These are phyloP conservation scores for Tortricodes alternella DNA, from an alignment of 2,888 invertebrate genomes.

Conservation along the genomic window DNA sequence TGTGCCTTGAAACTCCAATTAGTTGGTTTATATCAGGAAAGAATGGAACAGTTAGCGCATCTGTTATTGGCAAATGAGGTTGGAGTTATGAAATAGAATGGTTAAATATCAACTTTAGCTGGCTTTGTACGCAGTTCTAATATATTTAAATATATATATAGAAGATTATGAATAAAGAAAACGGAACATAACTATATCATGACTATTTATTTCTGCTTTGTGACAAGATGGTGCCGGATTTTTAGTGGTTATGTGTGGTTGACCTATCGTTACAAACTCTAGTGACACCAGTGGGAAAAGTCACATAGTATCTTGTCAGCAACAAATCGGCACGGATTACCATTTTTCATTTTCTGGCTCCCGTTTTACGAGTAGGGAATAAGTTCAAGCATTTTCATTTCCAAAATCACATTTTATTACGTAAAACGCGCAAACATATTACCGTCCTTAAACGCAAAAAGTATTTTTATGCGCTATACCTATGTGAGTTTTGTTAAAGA, in stretches of 20 bases:
- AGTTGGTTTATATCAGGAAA: not conserved
- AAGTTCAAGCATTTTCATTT: not conserved
- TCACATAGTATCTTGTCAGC: no score
- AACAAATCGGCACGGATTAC: not conserved
- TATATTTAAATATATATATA: no score
- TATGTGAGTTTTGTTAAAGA: slow-evolving; percentile 77
- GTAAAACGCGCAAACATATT: not conserved
- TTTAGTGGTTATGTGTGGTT: not conserved
- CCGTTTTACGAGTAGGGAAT: no score
- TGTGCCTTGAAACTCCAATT: slow-evolving; percentile 25
- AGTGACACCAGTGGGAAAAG: no score
- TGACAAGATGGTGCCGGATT: not conserved
- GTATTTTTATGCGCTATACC: slow-evolving; percentile 35
- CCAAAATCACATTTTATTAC: not conserved
- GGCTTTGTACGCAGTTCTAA: no score
- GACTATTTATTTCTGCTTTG: no score
- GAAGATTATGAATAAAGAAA: no score
- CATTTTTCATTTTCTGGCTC: not conserved
- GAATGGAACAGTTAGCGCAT: no score
- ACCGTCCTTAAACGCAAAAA: not conserved
- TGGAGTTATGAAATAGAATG: no score
- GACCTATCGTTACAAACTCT: not conserved
- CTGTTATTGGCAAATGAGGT: no score
- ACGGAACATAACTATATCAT: no score
- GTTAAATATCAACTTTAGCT: no score